Percentiles rank a stretch among this genome's conserved stretches.
These are phyloP conservation scores for Danio rerio DNA, from an alignment of 2,113 vertebrate genomes.

Conservation along the genomic window GRCz12tu NC_133180.1:72083501-72084000, in stretches of 20 bases:
- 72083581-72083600: neutral
- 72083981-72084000: too few species aligned
- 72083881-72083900: slow-evolving; percentile 84
- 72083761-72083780: slow-evolving; percentile 68
- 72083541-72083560: neutral
- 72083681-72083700: slow-evolving; percentile 23
- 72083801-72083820: slow-evolving; percentile 81
- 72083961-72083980: neutral
- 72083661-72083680: neutral
- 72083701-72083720: slow-evolving; percentile 62
- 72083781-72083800: slow-evolving; percentile 84
- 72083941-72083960: neutral
- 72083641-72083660: neutral
- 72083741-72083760: slow-evolving; percentile 54
- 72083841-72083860: slow-evolving; percentile 73
- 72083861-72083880: slow-evolving; percentile 79
- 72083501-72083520: neutral
- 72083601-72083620: neutral
- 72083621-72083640: neutral
- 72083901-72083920: slow-evolving; percentile 89
- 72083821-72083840: slow-evolving; percentile 77
- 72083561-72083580: neutral
- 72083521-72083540: neutral
- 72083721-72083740: slow-evolving; percentile 77
- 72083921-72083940: slow-evolving; percentile 81